Conservation (phyloP, 1,140 invertebrate genomes). For the Diachasma alloeum region DNA sequence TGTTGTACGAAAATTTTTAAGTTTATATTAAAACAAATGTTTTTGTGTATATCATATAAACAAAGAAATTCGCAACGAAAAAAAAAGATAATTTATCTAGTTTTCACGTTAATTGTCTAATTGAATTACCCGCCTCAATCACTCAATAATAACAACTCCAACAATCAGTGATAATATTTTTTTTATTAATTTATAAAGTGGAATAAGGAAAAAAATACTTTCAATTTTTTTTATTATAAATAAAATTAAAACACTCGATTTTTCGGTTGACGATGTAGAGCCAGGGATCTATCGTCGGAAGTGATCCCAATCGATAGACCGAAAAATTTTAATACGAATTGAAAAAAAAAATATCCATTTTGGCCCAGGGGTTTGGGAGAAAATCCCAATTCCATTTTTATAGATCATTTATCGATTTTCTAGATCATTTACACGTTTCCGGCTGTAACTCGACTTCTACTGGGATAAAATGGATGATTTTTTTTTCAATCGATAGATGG, state of each 20-base stretch:
- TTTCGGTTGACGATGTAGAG: background rate
- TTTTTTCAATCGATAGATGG: background rate
- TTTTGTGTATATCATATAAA: constrained; percentile 71
- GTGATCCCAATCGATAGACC: background rate
- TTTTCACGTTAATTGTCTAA: background rate
- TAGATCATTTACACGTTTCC: background rate
- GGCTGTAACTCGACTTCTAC: background rate
- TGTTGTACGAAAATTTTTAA: constrained; percentile 82
- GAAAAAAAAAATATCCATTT: background rate
- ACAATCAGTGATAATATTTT: background rate
- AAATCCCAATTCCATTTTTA: no score
- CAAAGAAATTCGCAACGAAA: constrained; percentile 28
- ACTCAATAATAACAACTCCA: background rate
- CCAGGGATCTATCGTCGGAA: background rate
- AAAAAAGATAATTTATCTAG: background rate
- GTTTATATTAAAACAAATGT: constrained; percentile 79
- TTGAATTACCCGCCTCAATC: background rate
- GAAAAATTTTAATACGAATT: background rate
- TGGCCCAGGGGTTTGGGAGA: no score
- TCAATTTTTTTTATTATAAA: background rate
- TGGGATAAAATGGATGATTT: background rate
- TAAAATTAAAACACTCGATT: background rate
- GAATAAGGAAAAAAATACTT: background rate
- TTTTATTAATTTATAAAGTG: background rate
- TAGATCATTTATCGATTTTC: background rate